Conservation (phyloP, 2,888 invertebrate species). For the Drosophila limbata region DNA sequence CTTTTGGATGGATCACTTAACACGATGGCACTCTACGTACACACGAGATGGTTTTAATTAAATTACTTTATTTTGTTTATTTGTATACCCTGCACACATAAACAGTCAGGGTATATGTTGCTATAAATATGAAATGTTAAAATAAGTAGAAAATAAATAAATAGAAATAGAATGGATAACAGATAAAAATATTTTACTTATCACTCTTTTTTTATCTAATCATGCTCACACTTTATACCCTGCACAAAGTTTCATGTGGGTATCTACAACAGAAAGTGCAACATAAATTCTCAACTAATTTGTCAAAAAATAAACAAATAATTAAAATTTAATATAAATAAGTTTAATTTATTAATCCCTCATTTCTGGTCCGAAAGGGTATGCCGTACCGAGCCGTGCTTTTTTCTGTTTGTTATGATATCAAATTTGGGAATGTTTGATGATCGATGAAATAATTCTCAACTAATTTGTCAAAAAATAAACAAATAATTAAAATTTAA, state of each 20-base stretch:
- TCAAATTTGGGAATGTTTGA: slow-evolving; percentile 16
- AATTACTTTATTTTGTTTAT: slow-evolving; percentile 49
- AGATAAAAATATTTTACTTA: slow-evolving; percentile 15
- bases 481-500: no score
- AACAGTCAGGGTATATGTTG: background rate
- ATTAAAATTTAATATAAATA: background rate
- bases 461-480: no score
- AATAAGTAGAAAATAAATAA: background rate
- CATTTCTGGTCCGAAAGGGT: slow-evolving; percentile 4
- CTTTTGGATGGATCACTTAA: slow-evolving; percentile 17
- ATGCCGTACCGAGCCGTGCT: slow-evolving; percentile 1
- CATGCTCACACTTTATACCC: slow-evolving; percentile 8
- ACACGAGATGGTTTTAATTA: slow-evolving; percentile 47
- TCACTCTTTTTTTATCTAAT: slow-evolving; percentile 7
- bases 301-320: background rate
- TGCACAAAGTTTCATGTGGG: background rate
- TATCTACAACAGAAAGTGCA: background rate
- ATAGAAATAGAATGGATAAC: slow-evolving; percentile 1
- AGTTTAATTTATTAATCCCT: background rate
- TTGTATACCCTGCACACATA: slow-evolving; percentile 14
- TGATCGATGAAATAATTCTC: slow-evolving; percentile 27
- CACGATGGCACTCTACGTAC: background rate
- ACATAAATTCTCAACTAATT: background rate
- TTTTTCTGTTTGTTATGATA: slow-evolving; percentile 3
- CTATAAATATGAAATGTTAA: background rate